Evolutionary conservation across 2,888 invertebrate species (phyloP).

Genomic region (Lydus trimaculatus): DNA sequence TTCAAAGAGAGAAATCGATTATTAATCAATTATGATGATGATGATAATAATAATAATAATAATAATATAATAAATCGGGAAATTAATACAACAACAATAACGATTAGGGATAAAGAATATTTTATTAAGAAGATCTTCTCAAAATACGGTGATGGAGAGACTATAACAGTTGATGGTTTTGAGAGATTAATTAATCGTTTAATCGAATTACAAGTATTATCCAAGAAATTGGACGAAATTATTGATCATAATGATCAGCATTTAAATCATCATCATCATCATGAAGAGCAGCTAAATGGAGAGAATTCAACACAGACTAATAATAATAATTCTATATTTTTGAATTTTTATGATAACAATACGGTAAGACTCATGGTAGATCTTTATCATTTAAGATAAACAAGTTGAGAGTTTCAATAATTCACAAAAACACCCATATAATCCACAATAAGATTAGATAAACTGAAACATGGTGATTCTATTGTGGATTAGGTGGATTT

Average conservation of each 20-base stretch:
- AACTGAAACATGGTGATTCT: neutral
- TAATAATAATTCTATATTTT: conserved; percentile 13
- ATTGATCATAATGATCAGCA: conserved; percentile 17
- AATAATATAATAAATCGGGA: conserved; percentile 36
- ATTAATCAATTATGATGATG: conserved; percentile 13
- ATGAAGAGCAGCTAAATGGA: conserved; percentile 6
- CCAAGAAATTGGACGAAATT: conserved; percentile 25
- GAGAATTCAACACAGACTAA: conserved; percentile 11
- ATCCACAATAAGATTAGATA: neutral
- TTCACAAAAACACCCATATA: neutral
- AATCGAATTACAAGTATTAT: conserved; percentile 32
- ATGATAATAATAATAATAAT: conserved; percentile 31
- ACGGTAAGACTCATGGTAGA: neutral
- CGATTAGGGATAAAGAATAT: conserved; percentile 46
- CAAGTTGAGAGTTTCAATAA: too few relatives aligned
- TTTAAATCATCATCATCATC: neutral
- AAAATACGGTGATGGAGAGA: conserved; percentile 70
- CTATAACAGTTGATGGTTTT: conserved; percentile 74
- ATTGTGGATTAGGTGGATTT: neutral
- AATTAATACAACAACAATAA: conserved; percentile 14
- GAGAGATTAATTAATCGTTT: conserved; percentile 68
- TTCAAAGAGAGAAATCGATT: conserved; percentile 38
- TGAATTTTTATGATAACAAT: conserved; percentile 14
- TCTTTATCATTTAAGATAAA: neutral
- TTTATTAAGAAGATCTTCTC: conserved; percentile 74